Conservation (phyloP, 2,113 vertebrate species). For the Agapornis roseicollis region DNA sequence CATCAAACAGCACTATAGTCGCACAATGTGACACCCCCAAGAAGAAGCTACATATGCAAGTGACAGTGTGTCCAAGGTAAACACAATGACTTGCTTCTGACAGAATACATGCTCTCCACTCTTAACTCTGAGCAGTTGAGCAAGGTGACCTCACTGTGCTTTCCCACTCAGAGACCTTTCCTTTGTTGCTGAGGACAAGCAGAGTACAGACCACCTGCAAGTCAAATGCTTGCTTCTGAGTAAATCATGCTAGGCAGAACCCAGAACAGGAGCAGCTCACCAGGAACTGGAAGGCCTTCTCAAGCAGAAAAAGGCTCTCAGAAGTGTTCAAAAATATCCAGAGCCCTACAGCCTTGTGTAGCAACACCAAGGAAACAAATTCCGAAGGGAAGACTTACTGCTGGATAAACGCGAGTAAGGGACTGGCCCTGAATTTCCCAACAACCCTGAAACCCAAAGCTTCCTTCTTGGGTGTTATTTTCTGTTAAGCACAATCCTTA, state of each 20-base stretch:
- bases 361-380: neutral
- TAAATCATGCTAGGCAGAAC: neutral
- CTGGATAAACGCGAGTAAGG: neutral
- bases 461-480: neutral
- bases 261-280: neutral
- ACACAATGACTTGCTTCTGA: neutral
- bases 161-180: neutral
- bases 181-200: neutral
- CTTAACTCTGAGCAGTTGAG: neutral
- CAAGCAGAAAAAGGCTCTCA: neutral
- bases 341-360: neutral
- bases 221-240: neutral
- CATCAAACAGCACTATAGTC: neutral
- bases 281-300: neutral
- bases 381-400: neutral
- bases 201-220: neutral
- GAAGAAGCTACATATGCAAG: neutral
- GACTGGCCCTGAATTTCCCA: neutral
- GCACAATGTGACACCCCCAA: accelerated
- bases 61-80: neutral
- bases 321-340: neutral
- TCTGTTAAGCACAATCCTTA: neutral
- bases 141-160: neutral
- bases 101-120: neutral
- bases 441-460: neutral